Evolutionary conservation across 2,888 invertebrate genomes (phyloP), one percentile per base, ranked within the genome.

Genomic region (Agrotis exclamationis): DNA sequence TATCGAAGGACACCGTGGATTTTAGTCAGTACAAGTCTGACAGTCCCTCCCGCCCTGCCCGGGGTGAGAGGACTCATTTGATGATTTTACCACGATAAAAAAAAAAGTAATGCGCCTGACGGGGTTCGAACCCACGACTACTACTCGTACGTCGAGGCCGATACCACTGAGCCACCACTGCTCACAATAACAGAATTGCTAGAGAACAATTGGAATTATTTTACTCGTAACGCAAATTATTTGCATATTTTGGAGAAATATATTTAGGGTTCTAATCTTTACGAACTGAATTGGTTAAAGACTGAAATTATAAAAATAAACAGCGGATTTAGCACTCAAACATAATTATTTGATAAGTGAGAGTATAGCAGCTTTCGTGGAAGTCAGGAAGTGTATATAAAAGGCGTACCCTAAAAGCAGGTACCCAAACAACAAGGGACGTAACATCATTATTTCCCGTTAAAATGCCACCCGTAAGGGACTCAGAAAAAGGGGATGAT

Each of bases 371-470:
- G 57, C 65, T 65, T 79, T 71, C 28, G 48, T 65, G 59, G 48
- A 76, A 76, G 70, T 71, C 57, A 58, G 73, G 65, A 74, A 75
- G 57, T 70, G 64, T 47, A 59, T 63, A 69, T 76, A 72, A 83
- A 83, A 74, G 54, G 60, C 73, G 64, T 58, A 68, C 64, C 70
- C 63, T 51, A 68, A 85, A 84, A 82, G 82, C 83, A 86, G 84
- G 80, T 83, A 80, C 63, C 63, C 51, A 71, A 72, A 70, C 67
- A 70, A 72, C 58, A 65, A 74, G 75, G 67, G 81, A 86, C 74
- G 86, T 89, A 90, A 91, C 90, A 89, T 88, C 89, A 92, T 94
- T 92, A 92, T 90, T 88, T 88, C 84, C 86, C 89, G 87, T 92
- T 91, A 90, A 92, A 92, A 91, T 87, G 88, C 87, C 86, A 87